Evolutionary conservation across 2,113 vertebrate species (phyloP).

Genomic region (Hipposideros armiger): DNA sequence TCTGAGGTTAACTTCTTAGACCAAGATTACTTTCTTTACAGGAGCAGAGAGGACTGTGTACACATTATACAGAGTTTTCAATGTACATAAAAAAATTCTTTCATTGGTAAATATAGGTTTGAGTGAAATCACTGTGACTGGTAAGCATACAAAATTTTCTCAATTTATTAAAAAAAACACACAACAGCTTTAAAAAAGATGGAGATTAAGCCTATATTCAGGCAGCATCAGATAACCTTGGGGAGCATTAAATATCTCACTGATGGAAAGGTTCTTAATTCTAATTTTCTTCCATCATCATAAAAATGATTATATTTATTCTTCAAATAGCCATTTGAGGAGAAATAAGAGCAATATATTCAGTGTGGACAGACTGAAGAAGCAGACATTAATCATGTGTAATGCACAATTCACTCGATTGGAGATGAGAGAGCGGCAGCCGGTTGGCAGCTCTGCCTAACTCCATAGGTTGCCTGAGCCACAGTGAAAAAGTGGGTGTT

Average conservation of each 20-base stretch:
- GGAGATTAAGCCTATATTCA: neutral
- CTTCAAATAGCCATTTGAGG: neutral
- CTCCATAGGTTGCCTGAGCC: slow-evolving; percentile 37
- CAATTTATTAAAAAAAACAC: neutral
- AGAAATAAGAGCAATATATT: neutral
- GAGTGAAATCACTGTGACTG: neutral
- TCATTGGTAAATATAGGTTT: neutral
- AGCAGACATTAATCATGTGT: slow-evolving; percentile 6
- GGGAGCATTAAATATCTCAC: slow-evolving; percentile 9
- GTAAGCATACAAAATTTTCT: neutral
- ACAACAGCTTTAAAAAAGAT: slow-evolving; percentile 3
- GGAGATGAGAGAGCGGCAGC: neutral
- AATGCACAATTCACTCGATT: neutral
- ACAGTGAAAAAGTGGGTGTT: neutral
- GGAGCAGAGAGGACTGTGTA: neutral
- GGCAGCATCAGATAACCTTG: neutral
- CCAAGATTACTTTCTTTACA: neutral
- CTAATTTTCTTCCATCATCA: slow-evolving; percentile 33
- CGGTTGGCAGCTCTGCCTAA: neutral
- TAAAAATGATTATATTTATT: neutral
- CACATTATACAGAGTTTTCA: neutral
- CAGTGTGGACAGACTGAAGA: neutral
- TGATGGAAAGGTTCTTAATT: slow-evolving; percentile 48
- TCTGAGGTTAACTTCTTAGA: neutral
- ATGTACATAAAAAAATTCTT: neutral